Evolutionary conservation across 1,140 invertebrate species (phyloP).

Genomic region (Ips typographus): DNA sequence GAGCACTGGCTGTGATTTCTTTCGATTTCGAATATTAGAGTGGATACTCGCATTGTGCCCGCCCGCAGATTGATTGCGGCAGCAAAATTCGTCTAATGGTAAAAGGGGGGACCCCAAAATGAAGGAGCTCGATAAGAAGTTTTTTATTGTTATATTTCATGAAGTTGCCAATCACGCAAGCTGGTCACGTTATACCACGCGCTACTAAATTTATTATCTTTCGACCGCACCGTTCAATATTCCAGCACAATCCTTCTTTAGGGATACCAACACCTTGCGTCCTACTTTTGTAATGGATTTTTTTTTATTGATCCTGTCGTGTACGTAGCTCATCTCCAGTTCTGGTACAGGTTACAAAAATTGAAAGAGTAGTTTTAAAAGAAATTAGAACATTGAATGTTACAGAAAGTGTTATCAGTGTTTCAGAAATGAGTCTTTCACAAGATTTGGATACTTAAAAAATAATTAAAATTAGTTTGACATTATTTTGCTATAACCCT

Average conservation of each 20-base stretch:
- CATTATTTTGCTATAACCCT: no score
- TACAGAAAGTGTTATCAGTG: no score
- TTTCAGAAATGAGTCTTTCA: no score
- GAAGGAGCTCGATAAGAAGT: conserved; percentile 32
- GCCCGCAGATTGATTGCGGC: conserved; percentile 4
- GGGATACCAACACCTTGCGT: conserved; percentile 16
- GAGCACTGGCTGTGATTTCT: not conserved
- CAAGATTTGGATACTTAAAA: no score
- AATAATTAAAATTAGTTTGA: no score
- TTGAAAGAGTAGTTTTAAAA: no score
- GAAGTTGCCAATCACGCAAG: conserved; percentile 35
- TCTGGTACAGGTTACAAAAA: no score
- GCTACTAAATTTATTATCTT: conserved; percentile 37
- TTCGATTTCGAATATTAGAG: not conserved
- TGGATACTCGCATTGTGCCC: not conserved
- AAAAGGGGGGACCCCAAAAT: conserved; percentile 17
- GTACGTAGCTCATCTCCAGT: no score
- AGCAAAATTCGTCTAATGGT: conserved; percentile 16
- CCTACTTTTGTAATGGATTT: conserved; percentile 12
- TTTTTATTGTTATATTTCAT: conserved; percentile 36
- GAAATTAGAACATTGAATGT: no score
- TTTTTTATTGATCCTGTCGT: not conserved
- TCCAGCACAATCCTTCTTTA: conserved; percentile 17
- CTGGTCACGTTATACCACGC: conserved; percentile 32
- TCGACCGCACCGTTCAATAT: conserved; percentile 25